Percentiles rank a stretch among this genome's conserved stretches.
phyloP scores from a whole-genome alignment of 2,888 invertebrate genomes.

The Eueremaeus valkanovi region DNA sequence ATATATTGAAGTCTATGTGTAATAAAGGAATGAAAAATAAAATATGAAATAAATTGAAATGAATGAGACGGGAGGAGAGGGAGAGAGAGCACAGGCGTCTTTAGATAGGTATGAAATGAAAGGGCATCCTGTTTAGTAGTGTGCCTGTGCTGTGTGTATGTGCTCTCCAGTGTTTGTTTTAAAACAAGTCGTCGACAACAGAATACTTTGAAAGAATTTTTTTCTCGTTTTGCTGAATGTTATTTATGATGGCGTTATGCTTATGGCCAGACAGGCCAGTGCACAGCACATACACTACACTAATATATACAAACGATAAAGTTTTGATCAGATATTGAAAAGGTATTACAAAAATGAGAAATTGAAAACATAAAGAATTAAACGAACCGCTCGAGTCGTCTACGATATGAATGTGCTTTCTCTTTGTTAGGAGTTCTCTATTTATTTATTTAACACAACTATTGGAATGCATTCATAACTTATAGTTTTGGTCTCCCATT shows the following conservation, averaged over 20 bases:
- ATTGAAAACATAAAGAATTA: no score
- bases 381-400: no score
- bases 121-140: conserved; percentile 16
- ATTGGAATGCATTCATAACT: not conserved
- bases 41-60: not conserved
- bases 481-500: not conserved
- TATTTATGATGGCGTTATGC: not conserved
- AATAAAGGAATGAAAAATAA: not conserved
- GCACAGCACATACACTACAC: no score
- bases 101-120: conserved; percentile 3
- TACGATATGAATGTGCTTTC: not conserved
- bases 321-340: no score
- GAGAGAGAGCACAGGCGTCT: not conserved
- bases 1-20: conserved; percentile 5
- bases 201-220: not conserved
- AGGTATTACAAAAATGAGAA: no score
- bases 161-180: not conserved
- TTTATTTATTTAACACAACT: not conserved
- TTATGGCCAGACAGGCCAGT: conserved; percentile 7
- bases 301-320: no score
- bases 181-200: conserved; percentile 16
- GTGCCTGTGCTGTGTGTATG: not conserved
- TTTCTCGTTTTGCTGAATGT: not conserved
- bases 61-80: not conserved
- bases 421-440: not conserved